phyloP scores from a whole-genome alignment of 1,140 invertebrate genomes.

The Drosophila gunungcola region DNA sequence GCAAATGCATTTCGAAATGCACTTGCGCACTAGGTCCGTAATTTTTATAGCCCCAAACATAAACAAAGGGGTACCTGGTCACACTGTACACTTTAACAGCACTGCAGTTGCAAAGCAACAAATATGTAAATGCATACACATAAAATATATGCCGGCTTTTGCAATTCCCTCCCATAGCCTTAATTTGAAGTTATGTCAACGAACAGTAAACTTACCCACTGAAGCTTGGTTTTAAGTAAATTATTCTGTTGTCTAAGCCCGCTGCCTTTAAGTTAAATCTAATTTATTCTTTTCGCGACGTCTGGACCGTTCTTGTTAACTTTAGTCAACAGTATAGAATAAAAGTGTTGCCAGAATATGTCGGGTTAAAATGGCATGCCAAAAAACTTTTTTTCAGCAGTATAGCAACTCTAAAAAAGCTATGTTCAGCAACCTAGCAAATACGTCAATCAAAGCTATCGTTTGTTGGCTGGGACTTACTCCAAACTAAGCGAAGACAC shows the following conservation, averaged over 20 bases:
- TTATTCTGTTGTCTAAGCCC: neutral
- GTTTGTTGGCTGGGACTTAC: no score
- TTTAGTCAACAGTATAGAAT: neutral
- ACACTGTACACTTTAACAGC: conserved; percentile 9
- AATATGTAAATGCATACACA: conserved; percentile 12
- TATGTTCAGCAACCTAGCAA: no score
- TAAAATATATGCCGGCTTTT: conserved; percentile 5
- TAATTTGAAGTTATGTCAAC: no score
- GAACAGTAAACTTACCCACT: neutral
- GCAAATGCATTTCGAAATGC: conserved; percentile 34
- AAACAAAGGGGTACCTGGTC: conserved; percentile 8
- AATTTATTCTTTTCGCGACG: neutral
- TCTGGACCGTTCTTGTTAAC: neutral
- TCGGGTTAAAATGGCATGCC: neutral
- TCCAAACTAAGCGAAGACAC: no score
- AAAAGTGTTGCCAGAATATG: neutral
- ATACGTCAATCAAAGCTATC: no score
- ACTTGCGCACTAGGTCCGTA: conserved; percentile 55
- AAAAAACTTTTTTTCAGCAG: neutral
- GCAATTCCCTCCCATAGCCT: neutral
- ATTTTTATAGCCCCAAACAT: conserved; percentile 22
- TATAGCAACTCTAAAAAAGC: neutral
- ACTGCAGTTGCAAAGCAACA: neutral
- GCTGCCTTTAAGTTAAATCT: no score
- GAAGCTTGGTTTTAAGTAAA: no score